Conservation (phyloP, 2,888 invertebrate species). For the Himalopsyche tibetana region DNA sequence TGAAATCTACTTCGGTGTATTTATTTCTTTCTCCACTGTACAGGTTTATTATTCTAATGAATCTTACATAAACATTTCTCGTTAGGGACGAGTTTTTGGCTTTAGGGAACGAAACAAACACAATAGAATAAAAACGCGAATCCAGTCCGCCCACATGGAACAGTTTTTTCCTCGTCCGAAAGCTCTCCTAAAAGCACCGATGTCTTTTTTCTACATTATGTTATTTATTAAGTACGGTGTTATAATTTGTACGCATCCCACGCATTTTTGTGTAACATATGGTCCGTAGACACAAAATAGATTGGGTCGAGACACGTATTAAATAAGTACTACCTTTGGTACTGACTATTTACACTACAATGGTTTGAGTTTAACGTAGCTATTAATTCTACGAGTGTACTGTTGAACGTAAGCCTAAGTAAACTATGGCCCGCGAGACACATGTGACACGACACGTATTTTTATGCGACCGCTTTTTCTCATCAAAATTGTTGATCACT, state of each 20-base stretch:
- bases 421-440: no score
- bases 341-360: not conserved
- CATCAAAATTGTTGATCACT: no score
- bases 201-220: not conserved
- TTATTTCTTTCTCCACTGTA: not conserved
- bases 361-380: no score
- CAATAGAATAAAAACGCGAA: constrained; percentile 31
- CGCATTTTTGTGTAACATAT: constrained; percentile 33
- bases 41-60: constrained; percentile 3
- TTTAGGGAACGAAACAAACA: constrained; percentile 21
- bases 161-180: constrained; percentile 12
- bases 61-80: constrained; percentile 34
- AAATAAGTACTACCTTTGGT: not conserved
- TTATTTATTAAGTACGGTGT: constrained; percentile 6
- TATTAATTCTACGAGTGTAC: no score
- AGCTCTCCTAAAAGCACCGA: constrained; percentile 5
- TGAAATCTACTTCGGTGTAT: not conserved
- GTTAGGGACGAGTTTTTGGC: constrained; percentile 27
- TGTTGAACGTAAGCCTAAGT: no score
- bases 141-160: constrained; percentile 12
- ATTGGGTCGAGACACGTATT: not conserved
- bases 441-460: no score
- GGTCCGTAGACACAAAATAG: constrained; percentile 19
- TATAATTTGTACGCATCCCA: constrained; percentile 25
- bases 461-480: no score